Evolutionary conservation across 2,113 vertebrate species (phyloP).

Genomic region (Australoheros scitulus): DNA sequence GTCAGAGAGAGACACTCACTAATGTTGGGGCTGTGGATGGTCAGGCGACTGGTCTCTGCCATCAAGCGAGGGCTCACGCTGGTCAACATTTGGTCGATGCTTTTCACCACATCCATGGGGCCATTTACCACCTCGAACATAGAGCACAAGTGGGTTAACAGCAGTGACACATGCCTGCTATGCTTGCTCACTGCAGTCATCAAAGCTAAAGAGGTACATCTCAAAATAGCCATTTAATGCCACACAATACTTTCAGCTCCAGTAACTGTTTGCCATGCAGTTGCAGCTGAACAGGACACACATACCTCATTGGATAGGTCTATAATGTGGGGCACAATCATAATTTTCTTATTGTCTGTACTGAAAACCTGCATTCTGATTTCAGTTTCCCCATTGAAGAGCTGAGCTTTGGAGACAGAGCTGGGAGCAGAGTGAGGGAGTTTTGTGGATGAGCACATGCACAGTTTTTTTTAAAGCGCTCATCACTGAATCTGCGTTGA

Average conservation of each 20-base stretch:
- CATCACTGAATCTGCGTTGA: conserved; percentile 64
- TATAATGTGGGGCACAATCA: conserved; percentile 24
- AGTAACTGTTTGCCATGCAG: conserved; percentile 13
- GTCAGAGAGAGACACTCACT: conserved; percentile 76
- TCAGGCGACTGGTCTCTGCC: conserved; percentile 71
- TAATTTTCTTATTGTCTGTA: conserved; percentile 40
- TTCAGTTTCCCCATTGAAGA: conserved; percentile 46
- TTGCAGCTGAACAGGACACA: conserved; percentile 4
- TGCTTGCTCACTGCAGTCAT: not conserved
- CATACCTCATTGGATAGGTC: conserved; percentile 20
- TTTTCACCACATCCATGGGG: conserved; percentile 87
- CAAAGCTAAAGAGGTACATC: conserved; percentile 18
- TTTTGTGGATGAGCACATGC: conserved; percentile 44
- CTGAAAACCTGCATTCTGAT: conserved; percentile 49
- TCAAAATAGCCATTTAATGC: conserved; percentile 50
- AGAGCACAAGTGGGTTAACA: conserved; percentile 1
- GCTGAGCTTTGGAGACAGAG: conserved; percentile 52
- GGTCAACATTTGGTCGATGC: conserved; percentile 82
- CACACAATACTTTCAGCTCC: not conserved
- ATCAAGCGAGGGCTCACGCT: conserved; percentile 80
- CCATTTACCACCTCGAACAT: conserved; percentile 83
- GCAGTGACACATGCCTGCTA: not conserved
- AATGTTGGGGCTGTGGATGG: conserved; percentile 77
- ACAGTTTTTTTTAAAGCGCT: conserved; percentile 53
- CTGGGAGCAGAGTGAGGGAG: conserved; percentile 35